These are phyloP conservation scores for Pipistrellus kuhlii DNA, from an alignment of 2,797 vertebrate genomes.

Conservation along the genomic window DNA sequence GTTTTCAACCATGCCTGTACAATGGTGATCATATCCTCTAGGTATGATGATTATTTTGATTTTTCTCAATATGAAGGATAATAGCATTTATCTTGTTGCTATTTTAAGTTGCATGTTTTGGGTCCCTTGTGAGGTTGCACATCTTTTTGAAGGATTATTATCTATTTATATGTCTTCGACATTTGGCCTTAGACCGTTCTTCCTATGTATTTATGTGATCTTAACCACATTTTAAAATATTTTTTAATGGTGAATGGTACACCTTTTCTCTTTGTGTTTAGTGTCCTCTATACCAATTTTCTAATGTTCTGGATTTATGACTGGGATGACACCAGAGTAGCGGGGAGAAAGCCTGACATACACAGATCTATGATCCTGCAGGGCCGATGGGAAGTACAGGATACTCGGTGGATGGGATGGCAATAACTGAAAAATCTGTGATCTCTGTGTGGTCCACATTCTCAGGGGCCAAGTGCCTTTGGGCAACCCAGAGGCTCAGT, in stretches of 20 bases:
- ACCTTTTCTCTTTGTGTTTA: accelerated
- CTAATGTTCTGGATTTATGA: not conserved
- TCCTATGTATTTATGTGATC: not conserved
- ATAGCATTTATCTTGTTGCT: accelerated
- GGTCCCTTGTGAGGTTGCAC: not conserved
- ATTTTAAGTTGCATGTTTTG: accelerated
- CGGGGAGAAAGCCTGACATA: accelerated
- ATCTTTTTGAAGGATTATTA: not conserved
- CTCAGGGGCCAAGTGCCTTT: not conserved
- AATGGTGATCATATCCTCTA: accelerated
- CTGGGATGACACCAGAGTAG: accelerated
- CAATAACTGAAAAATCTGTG: not conserved
- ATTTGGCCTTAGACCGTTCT: not conserved
- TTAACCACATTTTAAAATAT: accelerated
- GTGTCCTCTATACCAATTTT: too few relatives aligned
- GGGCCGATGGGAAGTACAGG: accelerated
- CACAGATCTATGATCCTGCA: accelerated
- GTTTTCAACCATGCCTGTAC: accelerated
- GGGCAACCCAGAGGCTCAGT: too few relatives aligned
- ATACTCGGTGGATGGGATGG: accelerated
- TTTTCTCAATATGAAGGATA: accelerated
- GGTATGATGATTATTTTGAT: accelerated
- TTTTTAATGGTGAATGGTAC: accelerated
- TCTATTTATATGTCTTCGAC: not conserved
- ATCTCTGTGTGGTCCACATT: not conserved